These are phyloP conservation scores for Gallinago media DNA, from an alignment of 2,113 vertebrate genomes.

Conservation along the genomic window DNA sequence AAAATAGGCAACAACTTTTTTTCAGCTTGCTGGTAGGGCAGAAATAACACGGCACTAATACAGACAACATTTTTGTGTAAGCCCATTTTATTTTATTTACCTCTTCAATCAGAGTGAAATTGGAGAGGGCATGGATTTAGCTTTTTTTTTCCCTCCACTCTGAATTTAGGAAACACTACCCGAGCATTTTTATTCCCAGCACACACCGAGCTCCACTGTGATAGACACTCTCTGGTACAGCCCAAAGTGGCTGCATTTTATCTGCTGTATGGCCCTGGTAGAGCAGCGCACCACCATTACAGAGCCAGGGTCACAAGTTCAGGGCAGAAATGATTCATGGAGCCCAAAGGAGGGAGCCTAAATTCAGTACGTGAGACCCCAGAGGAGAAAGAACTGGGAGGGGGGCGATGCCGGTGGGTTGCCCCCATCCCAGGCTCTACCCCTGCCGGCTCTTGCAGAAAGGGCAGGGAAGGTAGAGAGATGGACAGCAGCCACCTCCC, in stretches of 20 bases:
- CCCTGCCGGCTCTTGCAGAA: background rate
- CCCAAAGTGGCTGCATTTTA: constrained; percentile 1
- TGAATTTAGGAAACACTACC: background rate
- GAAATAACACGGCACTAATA: constrained; percentile 38
- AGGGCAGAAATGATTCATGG: constrained; percentile 34
- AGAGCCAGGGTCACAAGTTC: constrained; percentile 42
- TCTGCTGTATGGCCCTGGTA: constrained; percentile 34
- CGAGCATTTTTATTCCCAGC: background rate
- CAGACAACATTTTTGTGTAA: constrained; percentile 64
- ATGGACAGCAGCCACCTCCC: accelerated
- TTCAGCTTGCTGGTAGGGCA: constrained; percentile 9
- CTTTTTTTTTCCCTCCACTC: background rate
- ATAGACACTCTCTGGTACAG: background rate
- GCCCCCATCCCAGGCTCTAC: background rate
- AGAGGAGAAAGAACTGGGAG: background rate
- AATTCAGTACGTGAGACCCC: background rate
- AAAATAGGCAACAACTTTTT: background rate
- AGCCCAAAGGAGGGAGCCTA: constrained; percentile 24
- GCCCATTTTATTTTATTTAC: constrained; percentile 60
- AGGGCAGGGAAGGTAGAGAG: background rate
- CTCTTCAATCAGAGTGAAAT: constrained; percentile 55
- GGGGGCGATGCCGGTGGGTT: background rate
- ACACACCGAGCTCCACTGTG: background rate
- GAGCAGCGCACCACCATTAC: background rate
- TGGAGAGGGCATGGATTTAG: constrained; percentile 25